These are phyloP conservation scores for Drosophila nasuta DNA, from an alignment of 1,140 invertebrate species.

Conservation along the genomic window DNA sequence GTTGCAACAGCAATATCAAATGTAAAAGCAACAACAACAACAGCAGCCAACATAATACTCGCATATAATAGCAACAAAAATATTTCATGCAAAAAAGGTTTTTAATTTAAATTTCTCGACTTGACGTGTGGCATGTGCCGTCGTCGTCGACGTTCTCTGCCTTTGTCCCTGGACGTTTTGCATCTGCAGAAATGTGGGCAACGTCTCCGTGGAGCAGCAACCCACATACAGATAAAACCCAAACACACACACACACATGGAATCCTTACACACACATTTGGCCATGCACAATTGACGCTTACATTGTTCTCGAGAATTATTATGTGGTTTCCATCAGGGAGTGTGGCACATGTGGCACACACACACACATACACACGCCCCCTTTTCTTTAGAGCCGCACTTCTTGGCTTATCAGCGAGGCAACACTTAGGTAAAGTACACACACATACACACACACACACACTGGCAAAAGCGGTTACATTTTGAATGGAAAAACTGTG, in stretches of 20 bases:
- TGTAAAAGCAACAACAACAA: slow-evolving; percentile 29
- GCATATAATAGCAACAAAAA: slow-evolving; percentile 29
- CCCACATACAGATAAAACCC: slow-evolving; percentile 53
- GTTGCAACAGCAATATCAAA: slow-evolving; percentile 55
- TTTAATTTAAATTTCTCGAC: slow-evolving; percentile 81
- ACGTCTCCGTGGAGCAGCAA: slow-evolving; percentile 47
- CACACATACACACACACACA: not conserved
- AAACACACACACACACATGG: slow-evolving; percentile 23
- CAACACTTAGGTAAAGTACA: slow-evolving; percentile 46
- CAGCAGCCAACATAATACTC: not conserved
- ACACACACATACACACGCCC: slow-evolving; percentile 4
- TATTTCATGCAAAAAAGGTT: slow-evolving; percentile 80
- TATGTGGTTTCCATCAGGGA: slow-evolving; percentile 72
- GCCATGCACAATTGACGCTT: slow-evolving; percentile 81
- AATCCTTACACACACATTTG: slow-evolving; percentile 32
- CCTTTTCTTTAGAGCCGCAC: not conserved
- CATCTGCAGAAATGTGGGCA: slow-evolving; percentile 66
- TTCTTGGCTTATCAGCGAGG: slow-evolving; percentile 58
- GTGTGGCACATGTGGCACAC: slow-evolving; percentile 54
- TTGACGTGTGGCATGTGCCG: slow-evolving; percentile 80
- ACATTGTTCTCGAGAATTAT: slow-evolving; percentile 81
- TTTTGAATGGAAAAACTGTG: slow-evolving; percentile 42
- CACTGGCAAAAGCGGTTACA: slow-evolving; percentile 28
- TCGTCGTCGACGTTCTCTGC: slow-evolving; percentile 43
- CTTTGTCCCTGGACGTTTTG: slow-evolving; percentile 71